Conservation (phyloP, 2,113 vertebrate genomes). For the Osmerus mordax region DNA sequence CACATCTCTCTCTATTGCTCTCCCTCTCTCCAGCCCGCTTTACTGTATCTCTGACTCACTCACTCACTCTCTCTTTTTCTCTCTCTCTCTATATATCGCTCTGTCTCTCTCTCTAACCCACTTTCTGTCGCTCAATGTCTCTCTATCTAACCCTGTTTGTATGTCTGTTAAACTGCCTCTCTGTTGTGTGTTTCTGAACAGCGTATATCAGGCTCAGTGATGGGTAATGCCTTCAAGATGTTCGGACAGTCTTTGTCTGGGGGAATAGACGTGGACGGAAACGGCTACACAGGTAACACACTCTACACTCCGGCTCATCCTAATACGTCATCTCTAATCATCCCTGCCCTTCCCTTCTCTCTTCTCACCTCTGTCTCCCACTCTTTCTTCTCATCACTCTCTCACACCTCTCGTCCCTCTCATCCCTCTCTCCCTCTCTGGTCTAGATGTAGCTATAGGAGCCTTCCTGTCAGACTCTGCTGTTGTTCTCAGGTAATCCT, state of each 20-base stretch:
- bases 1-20: too few species aligned
- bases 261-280: slow-evolving; percentile 80
- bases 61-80: too few species aligned
- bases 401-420: neutral
- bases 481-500: slow-evolving; percentile 78
- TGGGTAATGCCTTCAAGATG: slow-evolving; percentile 75
- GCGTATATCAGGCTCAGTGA: slow-evolving; percentile 69
- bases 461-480: slow-evolving; percentile 81
- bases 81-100: too few species aligned
- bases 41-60: too few species aligned
- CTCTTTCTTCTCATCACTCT: neutral
- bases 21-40: too few species aligned
- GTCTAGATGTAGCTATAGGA: slow-evolving; percentile 82
- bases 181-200: too few species aligned
- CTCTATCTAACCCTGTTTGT: too few species aligned
- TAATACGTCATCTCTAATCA: neutral
- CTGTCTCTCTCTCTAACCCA: too few species aligned
- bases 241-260: slow-evolving; percentile 86
- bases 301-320: too few species aligned
- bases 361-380: neutral
- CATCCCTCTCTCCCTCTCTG: neutral
- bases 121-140: too few species aligned
- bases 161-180: too few species aligned
- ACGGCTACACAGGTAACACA: slow-evolving; percentile 79
- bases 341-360: neutral